Conservation (phyloP, 2,797 vertebrate species). For the Sebastes steindachneri region DNA sequence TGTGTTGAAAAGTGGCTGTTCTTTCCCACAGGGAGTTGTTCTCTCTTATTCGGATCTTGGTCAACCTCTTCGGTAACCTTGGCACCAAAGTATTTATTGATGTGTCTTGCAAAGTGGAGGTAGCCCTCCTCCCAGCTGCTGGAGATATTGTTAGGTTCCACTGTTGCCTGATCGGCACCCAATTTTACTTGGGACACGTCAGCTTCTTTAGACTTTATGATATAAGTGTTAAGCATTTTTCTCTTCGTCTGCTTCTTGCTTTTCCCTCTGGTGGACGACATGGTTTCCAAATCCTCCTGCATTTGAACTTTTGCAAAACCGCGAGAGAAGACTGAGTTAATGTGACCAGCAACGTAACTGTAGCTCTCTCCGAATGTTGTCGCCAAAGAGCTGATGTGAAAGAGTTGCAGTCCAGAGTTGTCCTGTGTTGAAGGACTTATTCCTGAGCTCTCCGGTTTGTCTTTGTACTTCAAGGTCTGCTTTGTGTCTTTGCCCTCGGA, state of each 20-base stretch:
- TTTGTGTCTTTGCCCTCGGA: slow-evolving; percentile 6
- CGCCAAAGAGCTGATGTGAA: slow-evolving; percentile 78
- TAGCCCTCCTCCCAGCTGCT: slow-evolving; percentile 74
- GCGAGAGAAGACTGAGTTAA: slow-evolving; percentile 74
- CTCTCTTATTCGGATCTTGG: neutral
- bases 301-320: slow-evolving; percentile 14
- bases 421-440: slow-evolving; percentile 2
- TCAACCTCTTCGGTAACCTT: slow-evolving; percentile 53
- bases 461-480: slow-evolving; percentile 4
- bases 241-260: slow-evolving; percentile 34
- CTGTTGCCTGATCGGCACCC: neutral
- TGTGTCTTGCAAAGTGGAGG: slow-evolving; percentile 71
- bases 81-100: slow-evolving; percentile 81
- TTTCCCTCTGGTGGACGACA: neutral
- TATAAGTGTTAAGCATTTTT: slow-evolving; percentile 15
- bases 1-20: neutral
- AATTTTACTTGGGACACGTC: slow-evolving; percentile 16
- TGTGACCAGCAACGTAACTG: slow-evolving; percentile 76
- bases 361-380: slow-evolving; percentile 81
- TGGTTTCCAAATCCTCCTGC: slow-evolving; percentile 5
- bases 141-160: neutral
- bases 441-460: slow-evolving; percentile 15
- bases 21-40: neutral
- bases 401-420: slow-evolving; percentile 64
- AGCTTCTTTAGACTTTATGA: neutral